These are phyloP conservation scores for Drosophila trichaetosa DNA, from an alignment of 2,888 invertebrate species.

Conservation along the genomic window DNA sequence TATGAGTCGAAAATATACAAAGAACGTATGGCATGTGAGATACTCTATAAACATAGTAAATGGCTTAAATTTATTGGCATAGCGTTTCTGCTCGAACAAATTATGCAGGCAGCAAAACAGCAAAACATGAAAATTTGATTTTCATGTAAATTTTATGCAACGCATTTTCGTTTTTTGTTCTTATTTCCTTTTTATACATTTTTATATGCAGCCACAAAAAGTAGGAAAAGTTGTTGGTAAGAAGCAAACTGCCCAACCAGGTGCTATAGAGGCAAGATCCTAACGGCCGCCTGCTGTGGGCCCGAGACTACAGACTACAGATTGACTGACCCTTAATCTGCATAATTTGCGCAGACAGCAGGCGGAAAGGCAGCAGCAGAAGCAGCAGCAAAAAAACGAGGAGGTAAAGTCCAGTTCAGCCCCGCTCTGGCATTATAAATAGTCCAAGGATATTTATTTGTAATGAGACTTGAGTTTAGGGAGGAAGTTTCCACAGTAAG, in stretches of 20 bases:
- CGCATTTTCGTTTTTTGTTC: constrained; percentile 17
- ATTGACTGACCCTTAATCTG: constrained; percentile 77
- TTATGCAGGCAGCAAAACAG: constrained; percentile 61
- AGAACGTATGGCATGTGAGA: constrained; percentile 11
- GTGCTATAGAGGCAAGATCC: constrained; percentile 43
- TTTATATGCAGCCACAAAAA: constrained; percentile 20
- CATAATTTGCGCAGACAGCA: constrained; percentile 78
- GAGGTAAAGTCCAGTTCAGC: constrained; percentile 34
- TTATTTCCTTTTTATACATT: constrained; percentile 2
- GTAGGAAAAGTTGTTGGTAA: constrained; percentile 29
- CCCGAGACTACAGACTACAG: constrained; percentile 56
- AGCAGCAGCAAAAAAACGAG: background rate
- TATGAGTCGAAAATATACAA: background rate
- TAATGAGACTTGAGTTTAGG: constrained; percentile 63
- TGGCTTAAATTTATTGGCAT: constrained; percentile 29
- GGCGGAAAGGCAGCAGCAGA: constrained; percentile 1
- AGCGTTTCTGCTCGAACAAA: constrained; percentile 37
- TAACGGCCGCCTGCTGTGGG: constrained; percentile 57
- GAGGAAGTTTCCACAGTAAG: constrained; percentile 26
- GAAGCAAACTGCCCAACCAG: constrained; percentile 54
- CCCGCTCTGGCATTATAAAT: constrained; percentile 64
- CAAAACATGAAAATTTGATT: constrained; percentile 71
- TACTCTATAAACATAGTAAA: constrained; percentile 19
- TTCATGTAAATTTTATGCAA: constrained; percentile 65
- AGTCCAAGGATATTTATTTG: constrained; percentile 77